Base-by-base conservation (phyloP, 23 tunicate species). In the Trididemnum nubilum region DNA sequence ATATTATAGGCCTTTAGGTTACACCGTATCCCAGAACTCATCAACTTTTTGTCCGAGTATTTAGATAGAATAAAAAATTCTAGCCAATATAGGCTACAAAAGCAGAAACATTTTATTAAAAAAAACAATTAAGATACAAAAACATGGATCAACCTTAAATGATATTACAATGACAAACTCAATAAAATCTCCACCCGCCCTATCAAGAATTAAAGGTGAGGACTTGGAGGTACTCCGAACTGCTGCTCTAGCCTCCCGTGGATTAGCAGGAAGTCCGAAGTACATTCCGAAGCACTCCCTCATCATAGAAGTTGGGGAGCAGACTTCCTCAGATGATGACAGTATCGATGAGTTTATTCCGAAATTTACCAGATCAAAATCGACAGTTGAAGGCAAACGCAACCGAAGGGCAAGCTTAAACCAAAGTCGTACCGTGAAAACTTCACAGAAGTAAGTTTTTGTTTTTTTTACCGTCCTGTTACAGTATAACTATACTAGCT, bases 221-320 rank as follows among this genome's bases (percentile, higher is more conserved):
- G 83, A 80, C 21, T 80, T 51, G 73, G 73, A 80, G 34, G 73
- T 63, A 19, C 32, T 80, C 21, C 28, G 57, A 22, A 80, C 83
- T 30, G 33, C n/a, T 22, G 73, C 73, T 2, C 15, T 80, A 12
- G 73, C 83, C 9, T 80, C 57, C 4, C 73, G 83, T 2, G 83
- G 83, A 12, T 26, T 63, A 21, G 73, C 30, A 5, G 73, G 83
- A 64, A 52, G 67, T 31, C 82, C 82, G 69, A 52, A 36, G n/a
- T 77, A 77, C 69, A 54, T 77, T 21, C 35, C 52, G 35, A 77
- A 77, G 28, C 82, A 77, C 69, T 51, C 52, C 38, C 27, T 51
- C 36, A 36, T 77, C 5, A 23, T 33, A 7, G 82, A 77, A 51
- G 60, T 23, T 9, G 79, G 27, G 19, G 79, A 67, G 33, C 2